Evolutionary conservation across 2,797 vertebrate species (phyloP), one percentile per base, ranked within the genome.

Genomic region (Synanceia verrucosa): DNA sequence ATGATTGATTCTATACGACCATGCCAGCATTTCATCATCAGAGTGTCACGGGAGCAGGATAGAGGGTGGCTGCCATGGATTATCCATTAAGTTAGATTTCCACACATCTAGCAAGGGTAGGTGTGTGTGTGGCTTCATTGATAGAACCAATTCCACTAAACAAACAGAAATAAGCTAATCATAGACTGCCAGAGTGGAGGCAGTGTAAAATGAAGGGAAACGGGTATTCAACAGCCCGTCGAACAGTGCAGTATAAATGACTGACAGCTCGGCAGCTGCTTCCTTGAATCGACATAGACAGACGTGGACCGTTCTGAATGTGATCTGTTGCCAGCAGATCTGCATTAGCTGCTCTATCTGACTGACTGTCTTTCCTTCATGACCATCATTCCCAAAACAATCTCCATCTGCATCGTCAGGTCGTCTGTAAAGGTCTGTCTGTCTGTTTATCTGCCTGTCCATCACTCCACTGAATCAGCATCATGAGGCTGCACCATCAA

Each of bases 1-100:
- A 55, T 74, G 70, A 86, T 85, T 0, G 75, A 88, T 87, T 84
- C n/a, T 70, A 37, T 67, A 57, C 0, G 3, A 53, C 41, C 41
- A 46, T 62, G 73, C 36, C 68, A 75, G 76, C 47, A 77, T 89
- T 87, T 89, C 56, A 88, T 89, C 56, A 88, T 87, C 62, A 76
- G 46, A 53, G 48, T 13, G 23, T 44, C 66, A 55, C 9, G 33
- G 70, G 62, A 81, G 63, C 18, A 51, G 29, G 62, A 64, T 46
- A 31, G 68, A 62, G 26, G 7, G 5, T 23, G 7, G 5, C 21
- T 43, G 18, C 23, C 4, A 75, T 63, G 53, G 65, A 68, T 75
- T 76, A 57, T 55, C 46, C 65, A 74, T 80, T 31, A 44, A 21
- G 55, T 60, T 66, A 68, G 36, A 64, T 73, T 14, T 66, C 47